Percentiles rank a stretch among this genome's conserved stretches.
Conservation (phyloP, 2,888 invertebrate species). For the Ypsolopha sequella region DNA sequence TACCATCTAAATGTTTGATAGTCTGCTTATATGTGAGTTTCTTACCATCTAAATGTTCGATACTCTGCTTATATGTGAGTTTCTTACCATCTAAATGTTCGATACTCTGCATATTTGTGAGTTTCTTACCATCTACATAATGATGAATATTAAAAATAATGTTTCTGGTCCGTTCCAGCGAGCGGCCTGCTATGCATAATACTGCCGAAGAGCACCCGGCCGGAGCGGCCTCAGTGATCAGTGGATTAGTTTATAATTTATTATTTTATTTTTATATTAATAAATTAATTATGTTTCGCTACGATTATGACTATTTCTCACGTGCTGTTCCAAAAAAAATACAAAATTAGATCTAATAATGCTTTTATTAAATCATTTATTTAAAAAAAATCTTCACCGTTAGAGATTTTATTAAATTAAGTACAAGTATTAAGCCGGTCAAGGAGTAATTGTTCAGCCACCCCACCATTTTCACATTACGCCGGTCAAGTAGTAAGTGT, state of each 20-base stretch:
- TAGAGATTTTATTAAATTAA: not conserved
- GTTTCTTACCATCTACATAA: constrained; percentile 17
- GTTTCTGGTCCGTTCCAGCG: constrained; percentile 48
- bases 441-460: no score
- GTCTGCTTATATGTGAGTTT: constrained; percentile 63
- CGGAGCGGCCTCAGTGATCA: constrained; percentile 35
- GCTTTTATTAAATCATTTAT: not conserved
- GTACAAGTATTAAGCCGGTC: no score
- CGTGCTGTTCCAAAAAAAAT: not conserved
- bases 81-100: constrained; percentile 63
- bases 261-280: constrained; percentile 34
- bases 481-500: no score
- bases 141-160: no score
- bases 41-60: constrained; percentile 68
- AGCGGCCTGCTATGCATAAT: constrained; percentile 68
- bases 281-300: constrained; percentile 24
- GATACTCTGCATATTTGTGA: constrained; percentile 68
- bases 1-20: constrained; percentile 69
- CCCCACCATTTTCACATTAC: no score
- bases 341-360: not conserved
- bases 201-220: constrained; percentile 64
- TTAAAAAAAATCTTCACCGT: not conserved
- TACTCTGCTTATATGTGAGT: constrained; percentile 65
- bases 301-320: not conserved
- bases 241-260: not conserved